phyloP scores from a whole-genome alignment of 2,888 invertebrate genomes.

The Microplitis deprimator region DNA sequence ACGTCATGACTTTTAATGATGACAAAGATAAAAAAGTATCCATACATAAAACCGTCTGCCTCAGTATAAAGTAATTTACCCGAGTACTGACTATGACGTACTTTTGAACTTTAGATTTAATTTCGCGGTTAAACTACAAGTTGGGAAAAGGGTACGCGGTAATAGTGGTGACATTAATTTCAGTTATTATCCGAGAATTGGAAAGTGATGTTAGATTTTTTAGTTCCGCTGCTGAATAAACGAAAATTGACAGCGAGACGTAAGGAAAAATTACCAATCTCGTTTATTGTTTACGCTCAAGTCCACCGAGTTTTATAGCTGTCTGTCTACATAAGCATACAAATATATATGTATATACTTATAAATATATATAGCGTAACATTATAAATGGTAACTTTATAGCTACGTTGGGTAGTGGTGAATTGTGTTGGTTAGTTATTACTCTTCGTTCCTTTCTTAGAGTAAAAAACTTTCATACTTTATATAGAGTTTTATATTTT shows the following conservation, averaged over 20 bases:
- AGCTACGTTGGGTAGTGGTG: slow-evolving; percentile 11
- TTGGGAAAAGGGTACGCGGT: too few species aligned
- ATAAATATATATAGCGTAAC: slow-evolving; percentile 20
- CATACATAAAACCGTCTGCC: too few species aligned
- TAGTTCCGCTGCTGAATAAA: not conserved
- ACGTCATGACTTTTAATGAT: not conserved
- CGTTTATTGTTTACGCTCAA: slow-evolving; percentile 27
- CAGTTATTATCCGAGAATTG: not conserved
- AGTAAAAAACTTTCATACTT: slow-evolving; percentile 3
- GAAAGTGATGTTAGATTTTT: not conserved
- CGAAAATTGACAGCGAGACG: slow-evolving; percentile 36
- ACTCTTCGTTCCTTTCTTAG: slow-evolving; percentile 31
- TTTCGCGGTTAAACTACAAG: not conserved
- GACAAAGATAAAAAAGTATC: too few species aligned
- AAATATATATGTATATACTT: slow-evolving; percentile 8
- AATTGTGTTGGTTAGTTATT: slow-evolving; percentile 25
- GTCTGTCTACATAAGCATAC: not conserved
- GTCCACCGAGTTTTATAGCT: slow-evolving; percentile 18
- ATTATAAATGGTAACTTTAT: slow-evolving; percentile 38
- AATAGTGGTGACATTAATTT: too few species aligned
- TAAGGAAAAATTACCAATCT: slow-evolving; percentile 34
- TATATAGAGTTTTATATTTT: slow-evolving; percentile 26
- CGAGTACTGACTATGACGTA: not conserved
- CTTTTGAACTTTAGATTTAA: not conserved
- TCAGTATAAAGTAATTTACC: not conserved